Conservation (phyloP, 1,140 invertebrate species). For the Drosophila equinoxialis region DNA sequence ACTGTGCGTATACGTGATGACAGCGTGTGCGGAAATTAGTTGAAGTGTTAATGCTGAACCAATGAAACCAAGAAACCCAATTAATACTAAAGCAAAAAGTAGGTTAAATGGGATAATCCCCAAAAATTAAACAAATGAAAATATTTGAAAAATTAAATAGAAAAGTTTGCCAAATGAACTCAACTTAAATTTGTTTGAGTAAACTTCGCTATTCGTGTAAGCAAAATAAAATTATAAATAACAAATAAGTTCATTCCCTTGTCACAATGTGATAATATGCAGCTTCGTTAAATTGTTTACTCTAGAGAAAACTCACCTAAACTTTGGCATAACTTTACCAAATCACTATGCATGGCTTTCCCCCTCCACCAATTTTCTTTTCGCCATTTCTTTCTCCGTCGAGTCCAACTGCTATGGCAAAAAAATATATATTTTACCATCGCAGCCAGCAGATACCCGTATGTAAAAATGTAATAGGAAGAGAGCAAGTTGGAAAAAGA, state of each 20-base stretch:
- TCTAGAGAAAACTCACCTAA: conserved; percentile 36
- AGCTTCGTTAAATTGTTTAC: conserved; percentile 43
- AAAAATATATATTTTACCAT: conserved; percentile 31
- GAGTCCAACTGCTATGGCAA: background rate
- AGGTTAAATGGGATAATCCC: background rate
- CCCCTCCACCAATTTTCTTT: conserved; percentile 23
- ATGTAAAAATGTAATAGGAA: background rate
- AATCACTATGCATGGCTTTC: conserved; percentile 44
- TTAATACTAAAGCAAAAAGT: background rate
- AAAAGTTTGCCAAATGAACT: too few species aligned
- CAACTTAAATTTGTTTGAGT: background rate
- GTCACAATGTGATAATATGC: conserved; percentile 47
- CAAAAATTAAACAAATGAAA: too few species aligned
- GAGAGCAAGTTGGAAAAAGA: conserved; percentile 22
- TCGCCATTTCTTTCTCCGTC: background rate
- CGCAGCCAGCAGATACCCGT: conserved; percentile 21
- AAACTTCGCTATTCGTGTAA: background rate
- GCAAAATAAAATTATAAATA: background rate
- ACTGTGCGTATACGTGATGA: conserved; percentile 46
- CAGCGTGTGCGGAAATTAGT: conserved; percentile 46
- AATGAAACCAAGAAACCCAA: background rate
- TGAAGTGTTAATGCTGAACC: background rate
- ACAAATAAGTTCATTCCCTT: conserved; percentile 46
- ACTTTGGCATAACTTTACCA: conserved; percentile 48
- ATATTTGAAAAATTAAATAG: too few species aligned